These are phyloP conservation scores for Galago senegalensis DNA, from an alignment of 2,797 vertebrate genomes.

Conservation along the genomic window DNA sequence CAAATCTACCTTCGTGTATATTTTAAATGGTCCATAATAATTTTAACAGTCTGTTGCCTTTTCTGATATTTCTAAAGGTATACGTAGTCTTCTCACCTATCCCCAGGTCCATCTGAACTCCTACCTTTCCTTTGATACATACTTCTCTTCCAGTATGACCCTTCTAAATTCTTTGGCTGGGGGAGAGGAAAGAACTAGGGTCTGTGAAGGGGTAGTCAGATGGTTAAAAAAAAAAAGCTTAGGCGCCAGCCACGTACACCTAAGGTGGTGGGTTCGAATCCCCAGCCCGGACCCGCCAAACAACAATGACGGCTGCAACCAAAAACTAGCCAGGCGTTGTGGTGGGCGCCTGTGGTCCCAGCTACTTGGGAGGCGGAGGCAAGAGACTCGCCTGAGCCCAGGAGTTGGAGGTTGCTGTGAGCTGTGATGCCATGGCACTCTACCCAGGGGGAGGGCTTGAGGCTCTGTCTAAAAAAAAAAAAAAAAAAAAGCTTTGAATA, in stretches of 20 bases:
- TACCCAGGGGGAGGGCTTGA: too few relatives aligned
- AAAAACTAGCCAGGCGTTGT: too few relatives aligned
- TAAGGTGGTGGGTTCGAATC: too few relatives aligned
- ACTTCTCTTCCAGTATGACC: background rate
- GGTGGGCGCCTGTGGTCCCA: too few relatives aligned
- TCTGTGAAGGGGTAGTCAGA: background rate
- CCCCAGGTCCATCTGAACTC: background rate
- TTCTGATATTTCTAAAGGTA: background rate
- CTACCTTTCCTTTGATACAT: background rate
- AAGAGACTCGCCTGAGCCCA: too few relatives aligned
- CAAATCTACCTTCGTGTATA: background rate
- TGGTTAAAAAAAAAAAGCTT: background rate
- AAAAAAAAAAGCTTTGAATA: background rate
- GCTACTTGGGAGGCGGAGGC: too few relatives aligned
- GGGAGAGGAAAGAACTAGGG: background rate
- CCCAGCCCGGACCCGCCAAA: too few relatives aligned
- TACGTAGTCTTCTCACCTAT: background rate
- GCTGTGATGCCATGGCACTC: too few relatives aligned
- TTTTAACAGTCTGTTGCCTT: background rate
- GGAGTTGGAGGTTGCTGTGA: too few relatives aligned
- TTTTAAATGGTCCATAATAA: background rate
- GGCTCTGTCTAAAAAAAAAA: background rate
- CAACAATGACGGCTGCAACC: too few relatives aligned
- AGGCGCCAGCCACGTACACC: too few relatives aligned
- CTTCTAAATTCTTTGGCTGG: background rate